Base-by-base conservation (phyloP, 2,888 invertebrate genomes). In the Xanthorhoe spadicearia region DNA sequence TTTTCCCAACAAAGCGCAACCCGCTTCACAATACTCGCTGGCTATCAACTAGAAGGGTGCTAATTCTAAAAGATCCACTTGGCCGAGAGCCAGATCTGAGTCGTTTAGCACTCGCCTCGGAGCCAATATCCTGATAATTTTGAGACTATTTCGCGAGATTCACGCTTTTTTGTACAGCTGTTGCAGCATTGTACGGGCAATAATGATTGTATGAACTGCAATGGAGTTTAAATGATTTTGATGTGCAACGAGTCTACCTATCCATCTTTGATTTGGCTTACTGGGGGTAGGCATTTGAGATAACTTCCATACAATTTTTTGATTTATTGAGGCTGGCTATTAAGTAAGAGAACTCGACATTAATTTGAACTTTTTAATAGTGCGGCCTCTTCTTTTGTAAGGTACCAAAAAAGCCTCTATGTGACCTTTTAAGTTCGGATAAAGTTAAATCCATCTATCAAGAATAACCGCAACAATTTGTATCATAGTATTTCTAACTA, bases 71-170 rank as follows among this genome's bases (percentile, higher is more conserved):
- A 60, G 64, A 65, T 64, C 64, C 55, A 65, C 8, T 65, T 65
- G 65, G 65, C 56, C 13, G 10, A 0, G 13, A 15, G 65, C 65
- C 65, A 65, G 58, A 19, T 54, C 23, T 53, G 38, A 59, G 43
- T 64, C 60, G 60, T 17, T 65, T 50, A 64, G 55, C 38, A 52
- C 64, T 43, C 52, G 50, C 57, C 19, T n/a, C 56, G 38, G 35
- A 54, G 54, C 55, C 65, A 65, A 65, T 68, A 64, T 54, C 57
- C 38, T 35, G 64, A 64, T 68, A 60, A 61, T 68, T 68, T 58
- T 15, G n/a, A 64, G 49, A 55, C 58, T 57, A 52, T 60, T 59
- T 18, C 48, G 35, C 58, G 51, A 23, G 28, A 53, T 63, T 69
- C 50, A 23, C 1, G 10, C 15, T 61, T 61, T 62, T 66, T 69